Conservation (phyloP, 2,113 vertebrate genomes). For the Anthoscopus minutus region DNA sequence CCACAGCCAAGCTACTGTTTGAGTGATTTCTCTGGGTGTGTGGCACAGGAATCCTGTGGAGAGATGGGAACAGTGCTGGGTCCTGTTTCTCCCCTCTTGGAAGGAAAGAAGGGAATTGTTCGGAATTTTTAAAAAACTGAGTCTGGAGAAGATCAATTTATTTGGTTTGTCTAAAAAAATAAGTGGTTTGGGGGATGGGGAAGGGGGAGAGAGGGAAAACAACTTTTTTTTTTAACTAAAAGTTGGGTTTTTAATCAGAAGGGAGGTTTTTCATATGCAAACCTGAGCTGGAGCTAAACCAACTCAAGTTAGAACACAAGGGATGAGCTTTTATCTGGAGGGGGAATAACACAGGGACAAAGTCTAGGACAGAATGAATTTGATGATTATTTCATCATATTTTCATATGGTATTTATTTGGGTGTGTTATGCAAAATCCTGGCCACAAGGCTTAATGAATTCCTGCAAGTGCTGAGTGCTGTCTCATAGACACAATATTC, state of each 20-base stretch:
- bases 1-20: slow-evolving; percentile 47
- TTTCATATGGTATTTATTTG: neutral
- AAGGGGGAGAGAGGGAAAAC: neutral
- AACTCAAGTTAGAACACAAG: neutral
- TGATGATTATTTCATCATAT: neutral
- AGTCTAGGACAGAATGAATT: neutral
- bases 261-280: neutral
- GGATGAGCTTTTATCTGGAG: neutral
- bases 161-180: neutral
- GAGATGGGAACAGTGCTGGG: neutral
- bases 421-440: neutral
- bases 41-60: neutral
- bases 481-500: rapidly evolving
- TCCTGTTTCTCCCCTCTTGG: neutral
- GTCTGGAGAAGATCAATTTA: neutral
- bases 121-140: neutral
- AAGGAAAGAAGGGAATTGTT: neutral
- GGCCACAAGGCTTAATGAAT: neutral
- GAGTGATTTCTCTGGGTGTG: slow-evolving; percentile 55
- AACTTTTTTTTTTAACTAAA: neutral
- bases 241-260: neutral
- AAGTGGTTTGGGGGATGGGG: neutral
- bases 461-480: neutral
- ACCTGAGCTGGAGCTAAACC: neutral
- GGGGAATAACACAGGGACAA: neutral